phyloP scores from a whole-genome alignment of 2,797 vertebrate species.

The Aldrovandia affinis region DNA sequence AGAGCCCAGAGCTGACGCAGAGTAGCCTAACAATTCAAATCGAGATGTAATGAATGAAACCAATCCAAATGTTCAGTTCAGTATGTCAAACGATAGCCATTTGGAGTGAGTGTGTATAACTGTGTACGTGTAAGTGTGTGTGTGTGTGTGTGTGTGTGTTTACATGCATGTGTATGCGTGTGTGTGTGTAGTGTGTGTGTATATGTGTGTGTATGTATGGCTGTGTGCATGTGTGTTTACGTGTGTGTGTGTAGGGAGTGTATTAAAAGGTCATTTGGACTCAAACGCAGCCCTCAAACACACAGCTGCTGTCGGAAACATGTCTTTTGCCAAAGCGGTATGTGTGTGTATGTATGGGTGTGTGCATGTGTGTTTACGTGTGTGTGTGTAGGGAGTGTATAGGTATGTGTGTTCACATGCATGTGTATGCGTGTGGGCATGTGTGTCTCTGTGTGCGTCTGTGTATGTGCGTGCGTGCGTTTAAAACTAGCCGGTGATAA shows the following conservation, averaged over 20 bases:
- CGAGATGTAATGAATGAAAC: too few relatives aligned
- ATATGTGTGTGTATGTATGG: slow-evolving; percentile 18
- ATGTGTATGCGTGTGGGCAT: not conserved
- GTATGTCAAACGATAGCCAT: not conserved
- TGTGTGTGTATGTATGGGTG: not conserved
- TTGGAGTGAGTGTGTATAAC: not conserved
- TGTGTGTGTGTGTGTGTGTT: slow-evolving; percentile 9
- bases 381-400: not conserved
- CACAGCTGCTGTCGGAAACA: not conserved
- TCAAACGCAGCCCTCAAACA: not conserved
- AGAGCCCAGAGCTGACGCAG: not conserved
- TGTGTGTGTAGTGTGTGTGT: not conserved
- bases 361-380: slow-evolving; percentile 16
- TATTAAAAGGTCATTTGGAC: slow-evolving; percentile 16
- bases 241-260: not conserved
- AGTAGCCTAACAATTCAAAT: not conserved
- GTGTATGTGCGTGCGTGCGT: not conserved
- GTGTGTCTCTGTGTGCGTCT: not conserved
- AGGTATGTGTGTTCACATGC: slow-evolving; percentile 13
- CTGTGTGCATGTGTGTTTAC: not conserved
- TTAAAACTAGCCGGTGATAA: too few relatives aligned
- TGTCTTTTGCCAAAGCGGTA: not conserved
- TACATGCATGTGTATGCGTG: slow-evolving; percentile 1
- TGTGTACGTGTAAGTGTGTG: not conserved
- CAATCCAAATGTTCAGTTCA: too few relatives aligned